Conservation (phyloP, 1,140 invertebrate species). For the Battus philenor region DNA sequence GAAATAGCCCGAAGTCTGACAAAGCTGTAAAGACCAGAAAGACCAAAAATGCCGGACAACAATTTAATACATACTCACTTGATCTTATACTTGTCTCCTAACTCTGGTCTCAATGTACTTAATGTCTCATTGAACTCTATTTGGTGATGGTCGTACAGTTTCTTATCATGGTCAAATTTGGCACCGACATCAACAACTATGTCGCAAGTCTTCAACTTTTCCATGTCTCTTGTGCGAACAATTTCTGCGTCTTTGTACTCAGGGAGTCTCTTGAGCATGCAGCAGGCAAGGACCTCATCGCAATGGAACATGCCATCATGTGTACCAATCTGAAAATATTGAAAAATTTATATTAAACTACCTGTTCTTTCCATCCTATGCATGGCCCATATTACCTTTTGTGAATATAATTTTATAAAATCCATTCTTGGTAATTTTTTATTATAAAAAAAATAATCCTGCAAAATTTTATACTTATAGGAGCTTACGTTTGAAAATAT, state of each 20-base stretch:
- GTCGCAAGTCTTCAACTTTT: slow-evolving; percentile 88
- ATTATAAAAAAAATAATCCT: background rate
- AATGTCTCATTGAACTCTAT: slow-evolving; percentile 80
- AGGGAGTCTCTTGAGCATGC: slow-evolving; percentile 89
- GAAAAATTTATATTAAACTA: background rate
- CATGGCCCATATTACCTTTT: too few species aligned
- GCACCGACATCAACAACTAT: slow-evolving; percentile 98
- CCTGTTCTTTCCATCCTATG: background rate
- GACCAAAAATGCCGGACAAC: too few species aligned
- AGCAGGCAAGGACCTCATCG: slow-evolving; percentile 96
- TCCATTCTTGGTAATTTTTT: background rate
- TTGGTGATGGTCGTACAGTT: slow-evolving; percentile 98
- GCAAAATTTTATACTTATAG: background rate
- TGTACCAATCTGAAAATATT: slow-evolving; percentile 81
- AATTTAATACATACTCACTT: too few species aligned
- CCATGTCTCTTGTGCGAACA: slow-evolving; percentile 80
- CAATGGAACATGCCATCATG: slow-evolving; percentile 94
- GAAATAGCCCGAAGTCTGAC: too few species aligned
- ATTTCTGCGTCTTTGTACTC: slow-evolving; percentile 90
- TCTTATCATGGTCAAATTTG: slow-evolving; percentile 85
- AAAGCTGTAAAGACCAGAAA: too few species aligned
- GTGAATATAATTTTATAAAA: background rate
- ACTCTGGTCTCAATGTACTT: slow-evolving; percentile 74
- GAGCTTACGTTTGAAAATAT: background rate
- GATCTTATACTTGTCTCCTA: slow-evolving; percentile 73